phyloP scores from a whole-genome alignment of 2,797 vertebrate species.

The Iguana delicatissima region DNA sequence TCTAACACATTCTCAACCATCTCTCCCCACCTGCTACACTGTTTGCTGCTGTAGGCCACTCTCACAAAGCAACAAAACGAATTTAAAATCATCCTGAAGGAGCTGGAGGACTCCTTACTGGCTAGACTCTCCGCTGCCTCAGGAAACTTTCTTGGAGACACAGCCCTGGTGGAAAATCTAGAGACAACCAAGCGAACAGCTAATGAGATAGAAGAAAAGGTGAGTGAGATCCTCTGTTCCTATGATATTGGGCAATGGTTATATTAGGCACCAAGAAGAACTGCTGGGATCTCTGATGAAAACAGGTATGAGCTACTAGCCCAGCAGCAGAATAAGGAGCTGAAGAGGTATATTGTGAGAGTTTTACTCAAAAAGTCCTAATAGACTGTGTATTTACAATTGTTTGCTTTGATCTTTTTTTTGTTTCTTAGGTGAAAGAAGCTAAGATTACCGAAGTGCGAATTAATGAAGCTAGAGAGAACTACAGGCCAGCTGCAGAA shows the following conservation, averaged over 20 bases:
- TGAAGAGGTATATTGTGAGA: neutral
- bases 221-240: neutral
- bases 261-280: accelerated
- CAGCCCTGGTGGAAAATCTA: constrained; percentile 79
- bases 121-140: constrained; percentile 77
- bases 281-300: neutral
- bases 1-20: neutral
- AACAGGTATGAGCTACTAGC: neutral
- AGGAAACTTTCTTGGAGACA: constrained; percentile 80
- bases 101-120: constrained; percentile 81
- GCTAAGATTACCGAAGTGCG: constrained; percentile 77
- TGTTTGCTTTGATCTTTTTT: neutral
- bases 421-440: constrained; percentile 74
- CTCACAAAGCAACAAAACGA: constrained; percentile 83
- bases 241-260: too few relatives aligned
- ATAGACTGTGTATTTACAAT: neutral
- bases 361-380: accelerated
- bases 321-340: accelerated
- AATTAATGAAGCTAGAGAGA: constrained; percentile 78
- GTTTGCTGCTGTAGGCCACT: constrained; percentile 68
- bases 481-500: constrained; percentile 75
- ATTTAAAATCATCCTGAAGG: constrained; percentile 83
- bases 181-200: constrained; percentile 80
- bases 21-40: neutral
- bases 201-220: constrained; percentile 80